A percentile compares a stretch with the other conserved stretches of the same genome.
phyloP scores from a whole-genome alignment of 1,140 invertebrate species.

The Phortica variegata region DNA sequence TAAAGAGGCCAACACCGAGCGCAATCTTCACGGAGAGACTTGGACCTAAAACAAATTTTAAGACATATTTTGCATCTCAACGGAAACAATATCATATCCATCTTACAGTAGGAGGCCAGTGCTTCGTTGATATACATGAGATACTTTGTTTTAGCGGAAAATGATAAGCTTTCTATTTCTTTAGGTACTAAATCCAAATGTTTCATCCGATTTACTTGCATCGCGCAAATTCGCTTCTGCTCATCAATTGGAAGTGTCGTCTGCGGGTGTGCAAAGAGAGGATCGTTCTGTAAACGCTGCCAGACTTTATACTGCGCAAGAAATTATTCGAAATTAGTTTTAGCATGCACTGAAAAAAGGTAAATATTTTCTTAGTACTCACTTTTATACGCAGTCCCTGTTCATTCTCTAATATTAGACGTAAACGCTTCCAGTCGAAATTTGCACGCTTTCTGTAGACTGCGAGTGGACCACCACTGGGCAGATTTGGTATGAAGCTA shows the following conservation, averaged over 20 bases:
- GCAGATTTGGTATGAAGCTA: conserved; percentile 63
- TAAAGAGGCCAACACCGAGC: conserved; percentile 68
- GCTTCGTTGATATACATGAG: conserved; percentile 73
- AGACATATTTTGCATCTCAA: too few species aligned
- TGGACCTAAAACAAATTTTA: too few species aligned
- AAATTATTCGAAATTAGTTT: neutral
- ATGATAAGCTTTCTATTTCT: conserved; percentile 63
- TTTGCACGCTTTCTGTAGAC: conserved; percentile 70
- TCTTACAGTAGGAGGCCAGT: conserved; percentile 63
- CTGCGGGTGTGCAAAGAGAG: conserved; percentile 68
- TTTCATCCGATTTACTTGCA: conserved; percentile 64
- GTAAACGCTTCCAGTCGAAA: conserved; percentile 80
- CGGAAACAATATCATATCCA: too few species aligned
- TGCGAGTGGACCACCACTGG: conserved; percentile 68
- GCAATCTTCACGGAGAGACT: conserved; percentile 71
- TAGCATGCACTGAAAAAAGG: neutral
- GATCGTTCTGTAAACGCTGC: conserved; percentile 77
- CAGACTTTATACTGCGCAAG: conserved; percentile 75
- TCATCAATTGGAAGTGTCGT: conserved; percentile 71
- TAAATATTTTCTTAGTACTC: conserved; percentile 27
- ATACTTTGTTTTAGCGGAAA: conserved; percentile 67
- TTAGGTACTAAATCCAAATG: conserved; percentile 62
- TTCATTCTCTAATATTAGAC: conserved; percentile 71
- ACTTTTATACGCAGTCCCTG: conserved; percentile 73
- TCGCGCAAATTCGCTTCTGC: conserved; percentile 64